A percentile compares a stretch with the other conserved stretches of the same genome.
phyloP scores from a whole-genome alignment of 2,113 vertebrate species.

The Mugil cephalus region DNA sequence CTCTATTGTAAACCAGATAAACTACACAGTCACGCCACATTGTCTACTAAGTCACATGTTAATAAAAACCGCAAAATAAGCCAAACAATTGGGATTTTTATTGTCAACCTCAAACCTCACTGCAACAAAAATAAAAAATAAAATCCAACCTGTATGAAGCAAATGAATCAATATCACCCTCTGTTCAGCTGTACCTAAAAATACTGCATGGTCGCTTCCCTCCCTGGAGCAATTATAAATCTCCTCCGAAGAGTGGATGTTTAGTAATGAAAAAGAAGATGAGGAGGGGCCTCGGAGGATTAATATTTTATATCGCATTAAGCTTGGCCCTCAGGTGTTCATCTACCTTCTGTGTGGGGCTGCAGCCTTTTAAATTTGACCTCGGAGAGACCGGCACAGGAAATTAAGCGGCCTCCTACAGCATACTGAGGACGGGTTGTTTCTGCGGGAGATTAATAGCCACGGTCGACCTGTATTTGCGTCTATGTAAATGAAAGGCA shows the following conservation, averaged over 20 bases:
- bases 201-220: slow-evolving; percentile 36
- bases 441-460: slow-evolving; percentile 45
- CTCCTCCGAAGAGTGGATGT: slow-evolving; percentile 28
- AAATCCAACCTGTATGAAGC: slow-evolving; percentile 28
- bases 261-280: slow-evolving; percentile 55
- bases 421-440: background rate
- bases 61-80: no score
- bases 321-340: slow-evolving; percentile 55
- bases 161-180: slow-evolving; percentile 36
- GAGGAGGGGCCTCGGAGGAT: slow-evolving; percentile 35
- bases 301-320: slow-evolving; percentile 67
- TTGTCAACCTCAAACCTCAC: no score
- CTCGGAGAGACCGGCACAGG: slow-evolving; percentile 43
- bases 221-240: slow-evolving; percentile 55
- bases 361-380: slow-evolving; percentile 45
- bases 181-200: slow-evolving; percentile 39
- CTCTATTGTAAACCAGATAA: no score
- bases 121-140: background rate
- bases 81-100: no score
- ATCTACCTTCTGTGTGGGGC: slow-evolving; percentile 26
- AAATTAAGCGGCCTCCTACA: slow-evolving; percentile 54
- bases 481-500: slow-evolving; percentile 63
- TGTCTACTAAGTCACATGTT: no score
- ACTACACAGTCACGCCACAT: no score
- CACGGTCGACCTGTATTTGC: slow-evolving; percentile 26